Base-by-base conservation (phyloP, 2,888 invertebrate genomes). In the Colletes collaris region DNA sequence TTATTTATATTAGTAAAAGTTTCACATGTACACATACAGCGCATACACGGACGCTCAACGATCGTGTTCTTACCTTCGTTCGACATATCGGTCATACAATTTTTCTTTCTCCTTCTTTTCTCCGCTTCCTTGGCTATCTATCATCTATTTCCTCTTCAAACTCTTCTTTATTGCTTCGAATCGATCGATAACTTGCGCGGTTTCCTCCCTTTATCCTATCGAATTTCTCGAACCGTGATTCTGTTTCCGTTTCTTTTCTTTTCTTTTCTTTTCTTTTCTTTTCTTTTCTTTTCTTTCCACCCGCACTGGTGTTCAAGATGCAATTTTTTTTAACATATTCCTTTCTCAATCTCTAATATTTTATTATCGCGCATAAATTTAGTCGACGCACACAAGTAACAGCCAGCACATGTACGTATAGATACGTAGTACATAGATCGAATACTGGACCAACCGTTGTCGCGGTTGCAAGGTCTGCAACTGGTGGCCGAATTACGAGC, bases 401-500 rank as follows among this genome's bases (percentile, higher is more conserved):
- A 19, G 50, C 5, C 10, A 13, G 55, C n/a, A 19, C n/a, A 44
- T 44, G 8, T 27, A 27, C 27, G 27, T 27, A 27, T 27, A 27
- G 1, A 1, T 37, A 8, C 8, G 84, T 81, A 78, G 78, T 81
- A 78, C 79, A 27, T 13, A 53, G 2, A n/a, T 16, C 3, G 10
- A 52, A 49, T 8, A 60, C 82, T 75, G 46, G 52, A 19, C 13
- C 76, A 46, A 76, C 82, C 74, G 73, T 85, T 87, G 86, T 85
- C 67, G 87, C 88, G 87, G 85, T 85, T 87, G 85, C 87, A 86
- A 86, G 86, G 87, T 83, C 90, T 88, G 90, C 91, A 92, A 92
- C 92, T 92, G 91, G 91, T 91, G 91, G 91, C 88, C 71, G 86
- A 87, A 83, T 84, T 87, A 83, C 83, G 82, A 83, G 83, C 60